Evolutionary conservation across 2,888 invertebrate species (phyloP).

Genomic region (Flexamia atlantica): DNA sequence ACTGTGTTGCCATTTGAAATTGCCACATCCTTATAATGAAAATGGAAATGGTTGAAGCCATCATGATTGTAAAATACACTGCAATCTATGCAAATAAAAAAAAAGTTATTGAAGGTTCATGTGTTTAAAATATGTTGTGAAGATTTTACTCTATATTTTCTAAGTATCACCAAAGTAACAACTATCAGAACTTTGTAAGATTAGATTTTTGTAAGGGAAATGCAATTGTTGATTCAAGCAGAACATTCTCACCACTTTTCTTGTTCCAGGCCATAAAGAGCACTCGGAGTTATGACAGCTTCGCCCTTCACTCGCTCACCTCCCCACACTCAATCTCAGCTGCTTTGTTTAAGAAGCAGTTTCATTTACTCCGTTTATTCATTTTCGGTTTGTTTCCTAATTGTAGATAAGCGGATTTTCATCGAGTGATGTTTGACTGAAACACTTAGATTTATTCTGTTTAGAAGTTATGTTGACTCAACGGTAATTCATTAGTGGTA

Average conservation of each 20-base stretch:
- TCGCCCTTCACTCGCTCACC: background rate
- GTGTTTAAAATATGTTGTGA: too few relatives aligned
- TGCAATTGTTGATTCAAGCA: too few relatives aligned
- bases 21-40: too few relatives aligned
- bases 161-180: too few relatives aligned
- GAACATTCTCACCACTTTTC: background rate
- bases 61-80: too few relatives aligned
- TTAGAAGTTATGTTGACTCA: constrained; percentile 2
- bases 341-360: constrained; percentile 46
- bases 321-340: background rate
- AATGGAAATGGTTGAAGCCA: too few relatives aligned
- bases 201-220: too few relatives aligned
- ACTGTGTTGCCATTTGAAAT: too few relatives aligned
- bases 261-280: constrained; percentile 51
- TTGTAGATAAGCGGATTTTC: background rate
- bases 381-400: constrained; percentile 23
- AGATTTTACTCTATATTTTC: too few relatives aligned
- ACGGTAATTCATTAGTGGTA: constrained; percentile 1
- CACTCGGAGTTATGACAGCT: constrained; percentile 58
- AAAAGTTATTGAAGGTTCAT: too few relatives aligned
- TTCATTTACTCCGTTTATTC: background rate
- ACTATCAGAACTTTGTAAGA: too few relatives aligned
- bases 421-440: constrained; percentile 15
- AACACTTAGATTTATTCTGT: background rate
- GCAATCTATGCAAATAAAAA: too few relatives aligned